phyloP scores from a whole-genome alignment of 2,113 vertebrate species.

The Balaeniceps rex region DNA sequence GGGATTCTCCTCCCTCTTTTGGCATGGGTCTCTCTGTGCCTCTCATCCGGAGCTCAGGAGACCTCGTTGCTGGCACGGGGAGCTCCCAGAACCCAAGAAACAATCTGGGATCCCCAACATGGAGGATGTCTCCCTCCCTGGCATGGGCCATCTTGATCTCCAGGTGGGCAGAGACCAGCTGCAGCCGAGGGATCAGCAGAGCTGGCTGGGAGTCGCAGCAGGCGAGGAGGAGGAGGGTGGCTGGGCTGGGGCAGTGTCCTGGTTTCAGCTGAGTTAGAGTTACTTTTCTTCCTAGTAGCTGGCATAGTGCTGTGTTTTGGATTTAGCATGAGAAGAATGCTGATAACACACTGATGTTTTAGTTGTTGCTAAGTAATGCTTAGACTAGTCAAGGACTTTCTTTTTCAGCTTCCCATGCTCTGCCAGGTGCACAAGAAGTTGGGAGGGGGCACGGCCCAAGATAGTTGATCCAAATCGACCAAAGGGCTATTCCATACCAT shows the following conservation, averaged over 20 bases:
- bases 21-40: not conserved
- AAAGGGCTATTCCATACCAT: too few species aligned
- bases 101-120: not conserved
- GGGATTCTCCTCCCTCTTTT: not conserved
- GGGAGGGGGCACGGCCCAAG: too few species aligned
- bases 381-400: too few species aligned
- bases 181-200: not conserved
- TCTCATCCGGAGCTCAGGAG: not conserved
- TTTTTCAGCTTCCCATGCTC: too few species aligned
- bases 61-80: not conserved
- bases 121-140: not conserved
- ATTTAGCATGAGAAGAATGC: too few species aligned
- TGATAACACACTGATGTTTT: too few species aligned
- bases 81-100: not conserved
- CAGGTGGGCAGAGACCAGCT: not conserved
- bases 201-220: not conserved
- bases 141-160: not conserved
- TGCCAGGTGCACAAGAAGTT: too few species aligned
- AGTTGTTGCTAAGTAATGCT: too few species aligned
- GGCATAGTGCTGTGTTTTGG: too few species aligned
- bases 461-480: too few species aligned
- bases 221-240: accelerated
- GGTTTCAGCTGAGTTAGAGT: too few species aligned
- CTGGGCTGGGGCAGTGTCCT: not conserved
- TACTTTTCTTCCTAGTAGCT: too few species aligned